phyloP scores from a whole-genome alignment of 2,113 vertebrate genomes.

The Platysternon megacephalum region DNA sequence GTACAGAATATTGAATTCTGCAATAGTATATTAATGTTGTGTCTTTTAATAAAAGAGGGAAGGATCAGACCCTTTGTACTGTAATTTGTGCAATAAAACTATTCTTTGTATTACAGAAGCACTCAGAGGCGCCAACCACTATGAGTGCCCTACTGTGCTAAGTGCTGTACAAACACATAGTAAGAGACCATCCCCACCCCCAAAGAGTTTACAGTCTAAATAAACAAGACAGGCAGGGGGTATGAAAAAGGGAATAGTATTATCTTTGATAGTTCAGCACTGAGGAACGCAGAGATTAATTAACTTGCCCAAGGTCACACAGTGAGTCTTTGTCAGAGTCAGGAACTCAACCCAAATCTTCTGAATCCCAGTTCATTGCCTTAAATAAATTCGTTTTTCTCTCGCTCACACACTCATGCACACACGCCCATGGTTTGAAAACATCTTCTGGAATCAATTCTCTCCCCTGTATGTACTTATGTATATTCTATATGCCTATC shows the following conservation, averaged over 20 bases:
- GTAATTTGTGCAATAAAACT: background rate
- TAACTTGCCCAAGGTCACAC: background rate
- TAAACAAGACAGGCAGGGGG: background rate
- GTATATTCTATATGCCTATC: background rate
- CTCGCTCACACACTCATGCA: background rate
- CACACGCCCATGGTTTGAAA: background rate
- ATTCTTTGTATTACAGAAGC: background rate
- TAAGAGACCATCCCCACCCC: background rate
- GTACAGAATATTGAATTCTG: background rate
- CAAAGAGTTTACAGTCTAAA: background rate
- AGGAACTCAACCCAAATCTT: background rate
- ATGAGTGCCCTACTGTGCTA: background rate
- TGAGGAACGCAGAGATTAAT: background rate
- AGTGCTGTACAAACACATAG: background rate
- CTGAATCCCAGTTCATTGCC: no score
- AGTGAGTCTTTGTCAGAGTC: background rate
- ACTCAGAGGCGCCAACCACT: background rate
- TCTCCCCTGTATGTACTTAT: background rate
- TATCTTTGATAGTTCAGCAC: background rate
- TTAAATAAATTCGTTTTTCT: no score
- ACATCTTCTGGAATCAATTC: background rate
- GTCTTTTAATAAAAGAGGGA: background rate
- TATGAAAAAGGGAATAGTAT: background rate
- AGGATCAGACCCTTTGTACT: background rate
- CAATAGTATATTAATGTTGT: background rate